Base-by-base conservation (phyloP, 2,797 vertebrate species). In the Rhinophrynus dorsalis region DNA sequence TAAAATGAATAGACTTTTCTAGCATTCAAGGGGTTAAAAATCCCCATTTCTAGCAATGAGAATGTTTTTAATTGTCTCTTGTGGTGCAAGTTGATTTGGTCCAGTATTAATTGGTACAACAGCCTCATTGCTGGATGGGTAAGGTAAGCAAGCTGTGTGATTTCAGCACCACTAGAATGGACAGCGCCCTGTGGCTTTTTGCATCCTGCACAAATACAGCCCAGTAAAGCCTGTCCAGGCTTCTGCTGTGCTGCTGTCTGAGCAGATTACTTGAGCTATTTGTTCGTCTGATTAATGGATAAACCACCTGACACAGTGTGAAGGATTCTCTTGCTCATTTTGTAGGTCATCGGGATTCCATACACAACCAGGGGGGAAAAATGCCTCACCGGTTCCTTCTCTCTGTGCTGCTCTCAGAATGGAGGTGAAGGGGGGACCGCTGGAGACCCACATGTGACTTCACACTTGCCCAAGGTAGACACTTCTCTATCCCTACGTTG, bases 401-500 rank as follows among this genome's bases (percentile, higher is more conserved):
- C 37, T 82, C 74, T 81, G 26, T 69, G 30, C 85, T 92, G 92
- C 79, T 79, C 78, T 83, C 84, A 84, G 78, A 85, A 89, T 86
- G 90, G 86, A 91, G 86, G 86, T 87, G 80, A 86, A 83, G 80
- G 80, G 84, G 83, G 82, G 83, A 86, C 84, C 86, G 92, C 92
- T 92, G 85, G 18, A n/a, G 75, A 81, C 9, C 30, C 35, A 13
- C 21, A 24, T 57, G 40, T 57, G 42, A 44, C 50, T 33, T 12
- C 29, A n/a, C 24, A n/a, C 20, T 6, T 2, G 12, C 15, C 10
- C 20, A 48, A 48, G 45, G 45, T 18, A 56, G 27, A 57, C n/a
- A 10, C 13, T 3, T 6, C 38, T 30, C 8, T 35, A 38, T 57
- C 38, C 29, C 50, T 12, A 13, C 17, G 8, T 32, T 20, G 27